Evolutionary conservation across 2,113 vertebrate genomes (phyloP), one percentile per base, ranked within the genome.

Genomic region (Hystrix brachyura): DNA sequence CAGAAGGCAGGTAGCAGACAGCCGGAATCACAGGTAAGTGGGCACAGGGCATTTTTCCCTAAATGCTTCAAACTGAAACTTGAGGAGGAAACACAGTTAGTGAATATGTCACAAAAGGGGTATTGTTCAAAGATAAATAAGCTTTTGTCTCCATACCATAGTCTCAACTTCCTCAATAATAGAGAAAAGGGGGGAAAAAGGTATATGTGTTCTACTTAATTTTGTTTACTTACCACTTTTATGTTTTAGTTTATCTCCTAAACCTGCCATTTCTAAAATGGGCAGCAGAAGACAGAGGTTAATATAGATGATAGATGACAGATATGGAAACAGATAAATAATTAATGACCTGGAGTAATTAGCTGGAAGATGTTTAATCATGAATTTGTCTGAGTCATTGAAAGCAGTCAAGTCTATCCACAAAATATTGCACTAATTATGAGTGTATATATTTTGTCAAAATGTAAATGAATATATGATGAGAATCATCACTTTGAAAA

Each of bases 331-430:
- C 59, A n/a, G 21, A 97, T 97, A 97, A 98, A 98, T 97, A 97
- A 96, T 96, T 96, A 96, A 98, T 97, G 74, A 67, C 67, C 84
- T 87, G 64, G 57, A 94, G 90, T 95, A 97, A 97, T 98, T 97
- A 96, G 89, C 93, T 94, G n/a, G 91, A 93, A 96, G 94, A 97
- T 95, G 93, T 90, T 98, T 97, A 97, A 96, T 96, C 94, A 91
- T 97, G 96, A 88, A 97, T 98, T 95, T 90, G 27, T 96, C 85
- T 97, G 97, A 97, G 80, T 97, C 97, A 97, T 91, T 71, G 55
- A 55, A 95, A 94, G 79, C 53, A 96, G 67, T 38, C 86, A 38
- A 74, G 15, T 21, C 89, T 87, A 94, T 85, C 83, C 81, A 93
- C 85, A 92, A 86, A 90, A 79, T 94, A 87, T 48, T 64, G 21